Conservation (phyloP, 2,888 invertebrate genomes). For the Altica lythri region DNA sequence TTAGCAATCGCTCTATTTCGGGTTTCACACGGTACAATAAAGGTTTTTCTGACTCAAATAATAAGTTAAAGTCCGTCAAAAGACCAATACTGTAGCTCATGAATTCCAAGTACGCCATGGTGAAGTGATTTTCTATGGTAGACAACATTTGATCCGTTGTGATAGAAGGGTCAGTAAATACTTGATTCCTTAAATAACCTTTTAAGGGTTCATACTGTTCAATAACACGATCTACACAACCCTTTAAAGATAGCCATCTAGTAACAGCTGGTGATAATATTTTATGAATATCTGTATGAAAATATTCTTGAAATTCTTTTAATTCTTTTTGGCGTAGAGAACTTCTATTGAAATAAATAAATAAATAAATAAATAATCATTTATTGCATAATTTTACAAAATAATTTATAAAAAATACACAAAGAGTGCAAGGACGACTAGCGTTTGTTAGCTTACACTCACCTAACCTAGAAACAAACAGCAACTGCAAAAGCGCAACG, state of each 20-base stretch:
- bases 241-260: conserved; percentile 48
- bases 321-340: conserved; percentile 36
- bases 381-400: no score
- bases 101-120: conserved; percentile 42
- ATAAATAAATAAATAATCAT: no score
- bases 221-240: conserved; percentile 47
- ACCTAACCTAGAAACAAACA: no score
- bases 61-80: conserved; percentile 39
- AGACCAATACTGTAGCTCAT: conserved; percentile 39
- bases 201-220: conserved; percentile 47
- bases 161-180: conserved; percentile 42
- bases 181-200: conserved; percentile 41
- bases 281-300: conserved; percentile 47
- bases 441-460: no score
- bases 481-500: no score
- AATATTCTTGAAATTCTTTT: conserved; percentile 47
- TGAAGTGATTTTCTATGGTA: conserved; percentile 42
- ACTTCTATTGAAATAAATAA: conserved; percentile 41
- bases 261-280: conserved; percentile 40
- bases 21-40: neutral
- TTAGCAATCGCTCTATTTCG: neutral
- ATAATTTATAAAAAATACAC: no score
- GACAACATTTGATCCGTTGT: conserved; percentile 36
- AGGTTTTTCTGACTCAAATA: conserved; percentile 36
- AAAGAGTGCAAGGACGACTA: no score